phyloP scores from a whole-genome alignment of 1,140 invertebrate species.

The Frieseomelitta varia region DNA sequence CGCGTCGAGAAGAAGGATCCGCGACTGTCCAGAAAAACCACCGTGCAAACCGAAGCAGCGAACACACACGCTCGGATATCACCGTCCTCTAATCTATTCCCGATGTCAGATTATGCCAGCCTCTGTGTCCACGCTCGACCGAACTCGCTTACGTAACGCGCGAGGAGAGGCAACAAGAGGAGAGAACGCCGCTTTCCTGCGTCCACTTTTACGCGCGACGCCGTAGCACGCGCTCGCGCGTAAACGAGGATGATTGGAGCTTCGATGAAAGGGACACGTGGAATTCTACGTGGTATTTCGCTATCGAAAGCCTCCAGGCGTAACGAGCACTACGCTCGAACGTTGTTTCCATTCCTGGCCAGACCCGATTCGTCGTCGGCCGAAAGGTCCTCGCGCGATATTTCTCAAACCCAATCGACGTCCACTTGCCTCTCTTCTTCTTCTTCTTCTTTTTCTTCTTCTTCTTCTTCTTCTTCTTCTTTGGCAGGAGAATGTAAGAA shows the following conservation, averaged over 20 bases:
- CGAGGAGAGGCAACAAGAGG: constrained; percentile 32
- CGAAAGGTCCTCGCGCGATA: constrained; percentile 15
- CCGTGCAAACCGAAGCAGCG: too few relatives aligned
- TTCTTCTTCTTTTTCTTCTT: too few relatives aligned
- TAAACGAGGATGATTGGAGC: constrained; percentile 36
- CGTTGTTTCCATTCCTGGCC: constrained; percentile 21
- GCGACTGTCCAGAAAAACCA: not conserved
- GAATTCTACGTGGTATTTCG: constrained; percentile 51
- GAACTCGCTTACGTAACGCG: constrained; percentile 41
- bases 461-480: too few relatives aligned
- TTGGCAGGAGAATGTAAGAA: too few relatives aligned
- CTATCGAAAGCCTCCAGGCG: constrained; percentile 30
- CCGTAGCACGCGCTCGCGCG: not conserved
- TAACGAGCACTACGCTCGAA: constrained; percentile 1
- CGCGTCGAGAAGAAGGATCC: too few relatives aligned
- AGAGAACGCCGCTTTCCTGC: constrained; percentile 38
- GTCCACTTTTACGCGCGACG: constrained; percentile 44
- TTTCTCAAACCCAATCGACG: not conserved
- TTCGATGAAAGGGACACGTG: constrained; percentile 48
- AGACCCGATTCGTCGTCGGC: not conserved
- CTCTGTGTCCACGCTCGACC: constrained; percentile 13
- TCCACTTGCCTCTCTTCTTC: too few relatives aligned
- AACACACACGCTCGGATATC: constrained; percentile 17
- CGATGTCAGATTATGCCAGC: constrained; percentile 46
- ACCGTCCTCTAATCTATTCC: constrained; percentile 38